phyloP scores from a whole-genome alignment of 2,888 invertebrate genomes.

The Slavum lentiscoides region DNA sequence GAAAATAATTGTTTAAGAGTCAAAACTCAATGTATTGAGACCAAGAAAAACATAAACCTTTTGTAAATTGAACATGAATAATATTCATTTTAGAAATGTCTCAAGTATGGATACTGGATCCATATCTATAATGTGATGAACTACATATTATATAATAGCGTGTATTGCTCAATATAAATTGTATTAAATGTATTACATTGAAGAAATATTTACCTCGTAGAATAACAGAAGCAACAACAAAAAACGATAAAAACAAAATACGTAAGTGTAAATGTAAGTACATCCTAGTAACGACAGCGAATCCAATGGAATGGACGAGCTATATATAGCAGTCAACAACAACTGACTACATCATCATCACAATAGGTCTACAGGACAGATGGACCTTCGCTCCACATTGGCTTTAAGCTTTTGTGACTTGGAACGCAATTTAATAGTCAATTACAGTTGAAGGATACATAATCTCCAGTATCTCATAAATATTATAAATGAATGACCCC shows the following conservation, averaged over 20 bases:
- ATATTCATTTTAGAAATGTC: too few species aligned
- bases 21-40: too few species aligned
- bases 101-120: too few species aligned
- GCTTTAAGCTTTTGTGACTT: conserved; percentile 25
- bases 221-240: background rate
- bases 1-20: too few species aligned
- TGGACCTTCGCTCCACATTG: background rate
- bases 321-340: background rate
- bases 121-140: too few species aligned
- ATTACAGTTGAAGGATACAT: conserved; percentile 50
- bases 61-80: too few species aligned
- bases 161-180: too few species aligned
- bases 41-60: too few species aligned
- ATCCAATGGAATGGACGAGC: background rate
- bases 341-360: conserved; percentile 17
- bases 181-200: too few species aligned
- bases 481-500: conserved; percentile 44
- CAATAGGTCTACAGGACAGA: conserved; percentile 1
- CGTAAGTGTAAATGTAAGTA: background rate
- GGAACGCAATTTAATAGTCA: conserved; percentile 25
- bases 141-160: too few species aligned
- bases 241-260: background rate
- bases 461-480: conserved; percentile 37
- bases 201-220: background rate
- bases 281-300: background rate